A percentile compares a stretch with the other conserved stretches of the same genome.
Conservation (phyloP, 2,888 invertebrate genomes). For the Acleris holmiana region DNA sequence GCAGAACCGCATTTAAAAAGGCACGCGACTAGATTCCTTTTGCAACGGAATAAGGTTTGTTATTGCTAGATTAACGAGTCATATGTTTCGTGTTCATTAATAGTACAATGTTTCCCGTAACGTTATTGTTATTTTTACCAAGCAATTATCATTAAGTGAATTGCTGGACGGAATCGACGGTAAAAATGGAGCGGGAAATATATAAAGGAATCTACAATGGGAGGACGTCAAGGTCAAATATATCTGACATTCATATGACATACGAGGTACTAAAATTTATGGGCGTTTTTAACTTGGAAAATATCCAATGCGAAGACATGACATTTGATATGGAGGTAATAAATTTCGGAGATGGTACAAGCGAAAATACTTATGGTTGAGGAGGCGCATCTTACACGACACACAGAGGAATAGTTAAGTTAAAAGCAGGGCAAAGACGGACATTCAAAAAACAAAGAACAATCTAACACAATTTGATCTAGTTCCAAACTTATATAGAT, state of each 20-base stretch:
- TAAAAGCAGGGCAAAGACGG: too few relatives aligned
- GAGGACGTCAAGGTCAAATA: constrained; percentile 32
- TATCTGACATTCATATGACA: constrained; percentile 14
- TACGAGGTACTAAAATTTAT: constrained; percentile 16
- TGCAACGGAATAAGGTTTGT: too few relatives aligned
- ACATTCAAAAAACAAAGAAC: too few relatives aligned
- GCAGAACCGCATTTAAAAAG: background rate
- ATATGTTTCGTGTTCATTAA: too few relatives aligned
- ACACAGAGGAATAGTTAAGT: too few relatives aligned
- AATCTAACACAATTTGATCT: too few relatives aligned
- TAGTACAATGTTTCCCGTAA: constrained; percentile 12
- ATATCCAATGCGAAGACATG: constrained; percentile 11
- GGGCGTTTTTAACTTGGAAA: constrained; percentile 21
- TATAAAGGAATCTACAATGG: constrained; percentile 7
- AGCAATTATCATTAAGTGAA: constrained; percentile 31
- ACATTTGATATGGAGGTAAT: constrained; percentile 3
- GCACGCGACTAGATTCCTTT: too few relatives aligned
- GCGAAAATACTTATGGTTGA: too few relatives aligned
- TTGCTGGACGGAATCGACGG: constrained; percentile 22
- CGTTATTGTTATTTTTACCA: constrained; percentile 30
- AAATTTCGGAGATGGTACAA: constrained; percentile 11
- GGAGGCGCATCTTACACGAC: too few relatives aligned
- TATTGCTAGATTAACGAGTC: too few relatives aligned
- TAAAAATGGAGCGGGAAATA: constrained; percentile 19
- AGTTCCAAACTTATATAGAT: too few relatives aligned